Evolutionary conservation across 2,113 vertebrate genomes (phyloP), one percentile per base, ranked within the genome.

Genomic region (Steatornis caripensis): DNA sequence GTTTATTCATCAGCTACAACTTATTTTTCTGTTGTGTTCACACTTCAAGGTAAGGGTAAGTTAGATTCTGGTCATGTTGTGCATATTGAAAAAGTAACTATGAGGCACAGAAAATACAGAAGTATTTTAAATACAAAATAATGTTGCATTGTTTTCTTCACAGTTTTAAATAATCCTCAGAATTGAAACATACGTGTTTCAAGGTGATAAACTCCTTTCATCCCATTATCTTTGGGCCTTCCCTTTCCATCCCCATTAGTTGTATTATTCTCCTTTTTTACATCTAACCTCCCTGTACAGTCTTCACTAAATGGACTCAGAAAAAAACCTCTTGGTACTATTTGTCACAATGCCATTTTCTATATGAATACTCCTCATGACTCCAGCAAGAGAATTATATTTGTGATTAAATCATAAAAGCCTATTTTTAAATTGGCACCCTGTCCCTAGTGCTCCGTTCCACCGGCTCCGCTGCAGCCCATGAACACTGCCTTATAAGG

Each of bases 1-100:
- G 84, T 62, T 94, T 92, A 94, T 49, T 97, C 93, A 84, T 89
- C 83, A 96, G 60, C 84, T 76, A 48, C 83, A 92, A 82, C 69
- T 55, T 61, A 79, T 77, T 87, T 78, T 89, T 74, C 70, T 87
- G 46, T 80, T 80, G 86, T 60, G 80, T 79, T 91, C 66, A 72
- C 60, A 53, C 62, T 92, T 95, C 69, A 93, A 94, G 90, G 88
- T 92, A 93, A 92, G 76, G 88, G 72, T 87, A 92, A 94, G 48
- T 15, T 32, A 66, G 71, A 68, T 92, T 66, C 64, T 68, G 41
- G 43, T 83, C 36, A 58, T 3, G 8, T 10, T 70, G 45, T 48
- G 23, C 22, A 5, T 41, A 30, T 17, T 68, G 30, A 75, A 94
- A 93, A 85, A 88, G 30, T 41, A 74, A 77, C 32, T 16, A 2